phyloP scores from a whole-genome alignment of 2,797 vertebrate species.

The Spea hammondii region DNA sequence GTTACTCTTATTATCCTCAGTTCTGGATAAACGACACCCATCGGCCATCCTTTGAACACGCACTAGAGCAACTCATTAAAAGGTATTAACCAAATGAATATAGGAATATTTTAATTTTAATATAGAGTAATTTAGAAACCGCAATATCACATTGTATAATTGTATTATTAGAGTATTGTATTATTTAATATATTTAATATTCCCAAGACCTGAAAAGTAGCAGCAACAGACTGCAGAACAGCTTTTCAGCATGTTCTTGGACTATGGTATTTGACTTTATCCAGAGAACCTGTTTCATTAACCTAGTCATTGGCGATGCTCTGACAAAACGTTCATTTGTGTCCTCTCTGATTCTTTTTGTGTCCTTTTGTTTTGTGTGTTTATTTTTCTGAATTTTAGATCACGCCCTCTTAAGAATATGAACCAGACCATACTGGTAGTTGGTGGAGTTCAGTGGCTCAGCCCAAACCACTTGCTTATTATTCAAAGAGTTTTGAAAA shows the following conservation, averaged over 20 bases:
- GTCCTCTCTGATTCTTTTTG: too few relatives aligned
- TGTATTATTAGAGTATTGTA: too few relatives aligned
- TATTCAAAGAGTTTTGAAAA: constrained; percentile 80
- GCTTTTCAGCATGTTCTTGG: too few relatives aligned
- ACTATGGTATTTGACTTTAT: too few relatives aligned
- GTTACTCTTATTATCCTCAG: constrained; percentile 92
- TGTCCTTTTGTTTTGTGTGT: not conserved
- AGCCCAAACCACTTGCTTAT: constrained; percentile 84
- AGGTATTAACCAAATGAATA: constrained; percentile 69
- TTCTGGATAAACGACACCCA: constrained; percentile 81
- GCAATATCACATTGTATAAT: too few relatives aligned
- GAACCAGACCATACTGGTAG: constrained; percentile 81
- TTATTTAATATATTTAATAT: too few relatives aligned
- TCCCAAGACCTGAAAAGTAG: too few relatives aligned
- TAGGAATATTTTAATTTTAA: not conserved
- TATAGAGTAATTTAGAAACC: too few relatives aligned
- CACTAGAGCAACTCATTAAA: constrained; percentile 81
- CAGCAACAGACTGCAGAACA: too few relatives aligned
- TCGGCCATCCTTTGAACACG: constrained; percentile 84
- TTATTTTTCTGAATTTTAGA: constrained; percentile 68
- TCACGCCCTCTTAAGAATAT: constrained; percentile 85
- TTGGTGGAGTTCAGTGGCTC: constrained; percentile 96
- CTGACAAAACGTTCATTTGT: too few relatives aligned
- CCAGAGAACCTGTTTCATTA: too few relatives aligned
- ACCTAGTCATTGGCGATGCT: too few relatives aligned